Conservation (phyloP, 2,888 invertebrate genomes). For the Philereme transversata region DNA sequence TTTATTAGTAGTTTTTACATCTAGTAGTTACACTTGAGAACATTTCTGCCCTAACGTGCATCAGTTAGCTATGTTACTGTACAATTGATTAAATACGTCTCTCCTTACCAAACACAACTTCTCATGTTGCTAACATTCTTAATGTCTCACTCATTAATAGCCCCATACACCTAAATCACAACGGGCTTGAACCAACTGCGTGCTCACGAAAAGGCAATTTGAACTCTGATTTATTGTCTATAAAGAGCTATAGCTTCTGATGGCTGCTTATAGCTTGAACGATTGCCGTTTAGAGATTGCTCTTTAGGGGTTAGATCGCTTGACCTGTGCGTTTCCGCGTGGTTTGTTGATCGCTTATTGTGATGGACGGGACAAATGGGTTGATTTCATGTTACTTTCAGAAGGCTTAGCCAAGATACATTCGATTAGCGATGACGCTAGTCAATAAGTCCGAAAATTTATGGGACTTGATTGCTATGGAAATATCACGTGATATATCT, state of each 20-base stretch:
- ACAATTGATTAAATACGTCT: no score
- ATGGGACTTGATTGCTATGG: no score
- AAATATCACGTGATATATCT: no score
- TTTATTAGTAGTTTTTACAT: no score
- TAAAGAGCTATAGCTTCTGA: slow-evolving; percentile 22
- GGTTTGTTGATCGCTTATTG: neutral
- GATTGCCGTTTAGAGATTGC: slow-evolving; percentile 15
- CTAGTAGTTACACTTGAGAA: no score
- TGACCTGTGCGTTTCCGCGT: slow-evolving; percentile 17
- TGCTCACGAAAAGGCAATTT: slow-evolving; percentile 25
- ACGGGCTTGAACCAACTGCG: slow-evolving; percentile 14
- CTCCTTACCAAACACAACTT: neutral
- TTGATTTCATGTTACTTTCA: neutral
- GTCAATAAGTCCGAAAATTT: no score
- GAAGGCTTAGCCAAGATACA: no score
- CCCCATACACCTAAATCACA: slow-evolving; percentile 2
- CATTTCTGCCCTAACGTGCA: no score
- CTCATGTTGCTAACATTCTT: neutral
- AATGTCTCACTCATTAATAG: neutral
- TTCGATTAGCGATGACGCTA: no score
- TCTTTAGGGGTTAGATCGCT: slow-evolving; percentile 17
- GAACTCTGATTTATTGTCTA: slow-evolving; percentile 19
- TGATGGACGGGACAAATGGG: slow-evolving; percentile 4
- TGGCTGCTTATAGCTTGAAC: slow-evolving; percentile 13
- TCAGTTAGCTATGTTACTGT: no score